phyloP scores from a whole-genome alignment of 1,140 invertebrate genomes.

The Formica selysi region DNA sequence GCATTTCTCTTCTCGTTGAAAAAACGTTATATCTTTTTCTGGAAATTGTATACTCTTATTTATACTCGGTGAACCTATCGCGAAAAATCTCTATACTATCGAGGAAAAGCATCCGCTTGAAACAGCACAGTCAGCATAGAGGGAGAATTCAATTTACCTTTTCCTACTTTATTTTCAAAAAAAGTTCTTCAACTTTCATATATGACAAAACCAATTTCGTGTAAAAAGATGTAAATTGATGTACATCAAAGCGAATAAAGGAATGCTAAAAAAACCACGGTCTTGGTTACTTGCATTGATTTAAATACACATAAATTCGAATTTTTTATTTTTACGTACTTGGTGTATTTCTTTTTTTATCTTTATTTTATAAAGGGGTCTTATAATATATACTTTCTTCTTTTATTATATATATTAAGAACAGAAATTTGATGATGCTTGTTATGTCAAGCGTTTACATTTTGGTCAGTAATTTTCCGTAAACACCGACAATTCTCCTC shows the following conservation, averaged over 20 bases:
- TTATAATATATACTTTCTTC: not conserved
- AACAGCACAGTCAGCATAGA: not conserved
- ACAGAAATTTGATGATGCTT: not conserved
- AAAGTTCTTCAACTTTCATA: not conserved
- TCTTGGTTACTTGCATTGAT: too few species aligned
- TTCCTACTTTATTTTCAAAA: not conserved
- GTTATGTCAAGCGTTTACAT: not conserved
- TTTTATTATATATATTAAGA: not conserved
- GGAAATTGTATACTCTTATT: not conserved
- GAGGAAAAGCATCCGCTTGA: not conserved
- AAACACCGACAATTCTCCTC: not conserved
- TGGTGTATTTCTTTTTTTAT: too few species aligned
- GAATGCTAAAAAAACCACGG: too few species aligned
- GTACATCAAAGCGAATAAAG: not conserved
- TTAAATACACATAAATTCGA: too few species aligned
- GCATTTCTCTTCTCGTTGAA: not conserved
- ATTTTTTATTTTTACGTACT: too few species aligned
- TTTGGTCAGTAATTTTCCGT: not conserved
- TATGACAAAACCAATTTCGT: not conserved
- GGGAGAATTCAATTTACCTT: not conserved
- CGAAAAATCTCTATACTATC: not conserved
- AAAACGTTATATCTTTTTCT: not conserved
- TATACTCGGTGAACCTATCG: not conserved
- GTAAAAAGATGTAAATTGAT: not conserved
- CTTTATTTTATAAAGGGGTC: too few species aligned